phyloP scores from a whole-genome alignment of 2,888 invertebrate genomes.

The Leptinotarsa tumamoca region DNA sequence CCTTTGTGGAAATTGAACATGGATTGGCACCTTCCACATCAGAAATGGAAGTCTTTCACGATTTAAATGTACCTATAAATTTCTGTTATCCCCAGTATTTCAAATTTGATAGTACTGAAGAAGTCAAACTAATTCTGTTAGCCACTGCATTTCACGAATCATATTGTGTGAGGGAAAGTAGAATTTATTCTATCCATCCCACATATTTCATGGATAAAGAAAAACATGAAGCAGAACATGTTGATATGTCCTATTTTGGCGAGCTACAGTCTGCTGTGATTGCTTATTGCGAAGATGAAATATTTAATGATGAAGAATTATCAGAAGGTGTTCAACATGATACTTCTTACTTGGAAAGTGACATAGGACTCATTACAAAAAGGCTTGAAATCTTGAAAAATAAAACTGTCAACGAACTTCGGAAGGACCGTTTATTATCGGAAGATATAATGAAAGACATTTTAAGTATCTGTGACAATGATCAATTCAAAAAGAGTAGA shows the following conservation, averaged over 20 bases:
- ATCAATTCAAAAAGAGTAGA: neutral
- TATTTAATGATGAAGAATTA: slow-evolving; percentile 11
- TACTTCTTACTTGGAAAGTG: neutral
- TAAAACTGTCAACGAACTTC: slow-evolving; percentile 26
- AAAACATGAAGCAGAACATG: slow-evolving; percentile 23
- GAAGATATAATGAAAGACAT: slow-evolving; percentile 43
- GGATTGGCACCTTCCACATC: slow-evolving; percentile 60
- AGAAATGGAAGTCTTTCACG: slow-evolving; percentile 51
- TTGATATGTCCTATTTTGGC: slow-evolving; percentile 25
- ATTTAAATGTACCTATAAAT: slow-evolving; percentile 47
- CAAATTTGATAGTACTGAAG: slow-evolving; percentile 30
- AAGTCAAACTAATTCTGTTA: slow-evolving; percentile 28
- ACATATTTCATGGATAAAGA: slow-evolving; percentile 29
- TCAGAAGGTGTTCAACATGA: slow-evolving; percentile 23
- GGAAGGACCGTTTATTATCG: slow-evolving; percentile 30
- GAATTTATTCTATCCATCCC: slow-evolving; percentile 9
- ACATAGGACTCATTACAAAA: slow-evolving; percentile 7
- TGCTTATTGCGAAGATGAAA: slow-evolving; percentile 8
- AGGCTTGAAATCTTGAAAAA: slow-evolving; percentile 22
- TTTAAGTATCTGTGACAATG: slow-evolving; percentile 16
- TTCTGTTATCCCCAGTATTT: slow-evolving; percentile 52
- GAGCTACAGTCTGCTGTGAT: slow-evolving; percentile 17
- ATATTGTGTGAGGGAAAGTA: slow-evolving; percentile 22
- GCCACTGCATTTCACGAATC: slow-evolving; percentile 32
- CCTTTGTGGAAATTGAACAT: slow-evolving; percentile 69